Evolutionary conservation across 2,888 invertebrate genomes (phyloP), one percentile per base, ranked within the genome.

Genomic region (Rhorus exstirpatorius): DNA sequence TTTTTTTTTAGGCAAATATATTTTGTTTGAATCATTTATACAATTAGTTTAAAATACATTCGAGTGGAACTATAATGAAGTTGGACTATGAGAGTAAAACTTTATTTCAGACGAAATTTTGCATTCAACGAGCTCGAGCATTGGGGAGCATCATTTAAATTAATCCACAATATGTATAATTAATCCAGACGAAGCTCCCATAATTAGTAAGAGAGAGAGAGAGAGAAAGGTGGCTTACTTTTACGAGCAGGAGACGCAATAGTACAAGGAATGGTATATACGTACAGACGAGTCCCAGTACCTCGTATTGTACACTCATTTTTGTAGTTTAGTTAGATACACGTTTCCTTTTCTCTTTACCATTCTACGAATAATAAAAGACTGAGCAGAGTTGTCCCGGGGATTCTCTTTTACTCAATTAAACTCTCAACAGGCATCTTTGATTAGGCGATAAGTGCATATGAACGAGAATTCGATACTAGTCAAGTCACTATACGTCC

Each of bases 321-420:
- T 53, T 60, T 31, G 60, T 58, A 49, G 35, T 60, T 71, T 71
- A 60, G n/a, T 41, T 21, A 14, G 12, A 68, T 19, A n/a, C 8
- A 38, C 17, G 44, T 68, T 74, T 74, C 61, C 41, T 79, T 51
- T 72, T 60, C 38, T 53, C 14, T 51, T 14, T 46, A 8, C 17
- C 10, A 8, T 55, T 68, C 41, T 35, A 53, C 79, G 24, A 80
- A 74, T 68, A 68, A 63, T 75, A 35, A 17, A 65, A 61, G 14
- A 4, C 53, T 44, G 31, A 41, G 10, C 6, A 24, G 60, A 51
- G 21, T 65, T 68, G 68, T 58, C 14, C 26, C 10, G 21, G 53
- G 17, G 8, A 10, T 70, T 74, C 53, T 75, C 38, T 61, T 41
- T 68, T 61, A 58, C 68, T 63, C 53, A 70, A 53, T 75, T 61